A percentile compares a stretch with the other conserved stretches of the same genome.
Evolutionary conservation across 2,113 vertebrate genomes (phyloP).

Genomic region (Calonectris borealis): DNA sequence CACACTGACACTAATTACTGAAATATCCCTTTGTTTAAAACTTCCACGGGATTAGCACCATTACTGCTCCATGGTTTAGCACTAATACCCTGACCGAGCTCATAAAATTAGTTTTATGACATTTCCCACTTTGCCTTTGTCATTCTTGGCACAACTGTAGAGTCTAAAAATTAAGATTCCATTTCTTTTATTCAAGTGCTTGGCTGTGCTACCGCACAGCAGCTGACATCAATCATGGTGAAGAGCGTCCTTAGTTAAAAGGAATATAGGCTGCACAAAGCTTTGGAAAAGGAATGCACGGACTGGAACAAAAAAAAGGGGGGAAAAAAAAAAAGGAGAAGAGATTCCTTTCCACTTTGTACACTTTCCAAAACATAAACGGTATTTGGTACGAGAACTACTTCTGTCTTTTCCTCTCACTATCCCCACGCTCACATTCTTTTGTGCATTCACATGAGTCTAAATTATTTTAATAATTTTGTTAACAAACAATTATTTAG

Average conservation of each 20-base stretch:
- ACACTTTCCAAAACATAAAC: neutral
- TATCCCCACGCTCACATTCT: neutral
- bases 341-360: neutral
- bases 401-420: neutral
- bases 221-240: slow-evolving; percentile 75
- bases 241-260: slow-evolving; percentile 22
- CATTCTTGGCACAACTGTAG: slow-evolving; percentile 57
- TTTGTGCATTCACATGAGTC: neutral
- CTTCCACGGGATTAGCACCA: slow-evolving; percentile 34
- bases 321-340: neutral
- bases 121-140: slow-evolving; percentile 59
- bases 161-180: slow-evolving; percentile 61
- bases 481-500: neutral
- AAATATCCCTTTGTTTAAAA: slow-evolving; percentile 44
- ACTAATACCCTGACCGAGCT: slow-evolving; percentile 23
- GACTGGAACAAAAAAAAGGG: neutral
- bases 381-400: neutral
- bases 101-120: slow-evolving; percentile 59
- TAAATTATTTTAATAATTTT: neutral
- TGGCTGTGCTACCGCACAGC: slow-evolving; percentile 57
- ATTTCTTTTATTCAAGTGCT: slow-evolving; percentile 67
- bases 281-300: slow-evolving; percentile 9
- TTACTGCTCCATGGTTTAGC: slow-evolving; percentile 36
- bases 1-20: slow-evolving; percentile 47
- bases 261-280: neutral